A percentile compares a stretch with the other conserved stretches of the same genome.
phyloP scores from a whole-genome alignment of 2,888 invertebrate species.

The Nudaria mundana region DNA sequence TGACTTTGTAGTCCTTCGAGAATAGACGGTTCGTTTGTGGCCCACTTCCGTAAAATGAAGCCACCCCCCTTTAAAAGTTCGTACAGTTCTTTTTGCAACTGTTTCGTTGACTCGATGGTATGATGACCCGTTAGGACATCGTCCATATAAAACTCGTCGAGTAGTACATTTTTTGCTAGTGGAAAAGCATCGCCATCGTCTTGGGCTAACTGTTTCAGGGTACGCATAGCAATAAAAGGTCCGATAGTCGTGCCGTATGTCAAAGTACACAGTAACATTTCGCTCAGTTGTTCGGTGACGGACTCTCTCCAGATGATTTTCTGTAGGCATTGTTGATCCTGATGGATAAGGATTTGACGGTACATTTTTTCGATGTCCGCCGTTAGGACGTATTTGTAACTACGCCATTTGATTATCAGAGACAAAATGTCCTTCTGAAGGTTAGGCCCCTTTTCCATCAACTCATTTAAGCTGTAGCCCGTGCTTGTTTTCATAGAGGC shows the following conservation, averaged over 20 bases:
- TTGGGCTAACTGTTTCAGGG: slow-evolving; percentile 10
- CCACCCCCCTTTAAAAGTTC: not conserved
- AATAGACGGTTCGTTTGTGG: not conserved
- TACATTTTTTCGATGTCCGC: slow-evolving; percentile 28
- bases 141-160: not conserved
- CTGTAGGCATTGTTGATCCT: slow-evolving; percentile 15
- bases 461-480: not conserved
- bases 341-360: slow-evolving; percentile 12
- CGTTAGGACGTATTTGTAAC: slow-evolving; percentile 15
- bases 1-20: too few relatives aligned
- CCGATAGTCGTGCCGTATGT: too few relatives aligned
- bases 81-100: not conserved
- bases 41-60: slow-evolving; percentile 1
- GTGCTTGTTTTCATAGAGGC: not conserved
- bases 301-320: slow-evolving; percentile 10
- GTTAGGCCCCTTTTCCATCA: slow-evolving; percentile 11
- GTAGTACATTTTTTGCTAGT: not conserved
- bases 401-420: slow-evolving; percentile 17
- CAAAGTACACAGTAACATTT: not conserved
- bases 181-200: slow-evolving; percentile 8
- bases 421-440: slow-evolving; percentile 15
- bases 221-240: slow-evolving; percentile 12
- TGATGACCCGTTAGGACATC: not conserved
- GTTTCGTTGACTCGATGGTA: too few relatives aligned
- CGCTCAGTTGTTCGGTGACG: not conserved